These are phyloP conservation scores for Cercopithecus diana DNA, from an alignment of 2,797 vertebrate species.

Conservation along the genomic window DNA sequence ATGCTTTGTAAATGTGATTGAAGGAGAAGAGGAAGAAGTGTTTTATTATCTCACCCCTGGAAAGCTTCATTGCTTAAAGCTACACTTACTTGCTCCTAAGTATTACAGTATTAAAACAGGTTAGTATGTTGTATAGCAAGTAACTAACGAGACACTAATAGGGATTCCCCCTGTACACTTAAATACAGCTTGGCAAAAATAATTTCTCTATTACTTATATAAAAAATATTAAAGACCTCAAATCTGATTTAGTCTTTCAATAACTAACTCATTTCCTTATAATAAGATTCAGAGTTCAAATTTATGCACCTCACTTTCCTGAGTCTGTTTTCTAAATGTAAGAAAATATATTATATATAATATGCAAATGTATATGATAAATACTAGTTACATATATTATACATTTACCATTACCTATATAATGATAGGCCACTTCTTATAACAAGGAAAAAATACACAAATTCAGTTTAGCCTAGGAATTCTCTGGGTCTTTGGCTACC, in stretches of 20 bases:
- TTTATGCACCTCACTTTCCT: background rate
- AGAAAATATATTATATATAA: background rate
- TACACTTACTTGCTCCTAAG: background rate
- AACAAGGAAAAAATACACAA: background rate
- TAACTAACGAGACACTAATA: background rate
- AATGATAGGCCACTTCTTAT: background rate
- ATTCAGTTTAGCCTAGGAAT: background rate
- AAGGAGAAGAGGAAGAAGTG: background rate
- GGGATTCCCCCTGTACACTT: background rate
- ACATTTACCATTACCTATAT: background rate
- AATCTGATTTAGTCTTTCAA: slow-evolving; percentile 36
- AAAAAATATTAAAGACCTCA: background rate
- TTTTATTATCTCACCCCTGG: slow-evolving; percentile 30
- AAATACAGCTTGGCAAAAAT: slow-evolving; percentile 23
- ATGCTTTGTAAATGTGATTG: slow-evolving; percentile 44
- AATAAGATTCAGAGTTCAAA: background rate
- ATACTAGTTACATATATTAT: background rate
- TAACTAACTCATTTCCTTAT: background rate
- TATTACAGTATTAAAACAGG: background rate
- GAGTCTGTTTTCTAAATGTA: slow-evolving; percentile 19
- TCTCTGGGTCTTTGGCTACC: background rate
- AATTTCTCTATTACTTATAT: slow-evolving; percentile 16
- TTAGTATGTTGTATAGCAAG: background rate
- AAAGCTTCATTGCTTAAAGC: slow-evolving; percentile 42
- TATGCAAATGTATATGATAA: background rate